Evolutionary conservation across 2,113 vertebrate species (phyloP), one percentile per base, ranked within the genome.

Genomic region (Salvelinus alpinus): DNA sequence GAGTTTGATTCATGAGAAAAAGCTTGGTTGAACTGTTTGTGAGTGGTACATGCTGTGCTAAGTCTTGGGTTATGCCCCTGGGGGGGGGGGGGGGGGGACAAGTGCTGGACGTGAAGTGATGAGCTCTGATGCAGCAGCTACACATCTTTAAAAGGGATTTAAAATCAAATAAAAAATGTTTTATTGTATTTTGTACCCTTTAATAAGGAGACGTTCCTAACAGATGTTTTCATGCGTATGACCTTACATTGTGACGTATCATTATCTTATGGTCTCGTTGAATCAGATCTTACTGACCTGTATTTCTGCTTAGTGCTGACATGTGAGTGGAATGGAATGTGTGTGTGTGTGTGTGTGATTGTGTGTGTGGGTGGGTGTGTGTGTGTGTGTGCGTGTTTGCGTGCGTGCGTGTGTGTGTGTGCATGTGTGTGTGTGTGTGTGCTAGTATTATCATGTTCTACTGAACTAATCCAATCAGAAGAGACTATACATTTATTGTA

Each of bases 111-210:
- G 14, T 88, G 88, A 90, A 90, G 80, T 78, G 85, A 89, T 85
- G 86, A 84, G 87, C 86, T 85, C 80, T 77, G 78, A 84, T 79
- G 80, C 81, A 48, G 73, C 48, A 54, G 48, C 47, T 77, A 78
- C 81, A 27, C 86, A 85, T 87, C 82, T 87, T 86, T 25, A 25
- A 77, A 68, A 88, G 84, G 77, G 79, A 89, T 62, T 89, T 85
- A 80, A 84, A 80, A 34, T 6, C 0, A 34, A 34, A 6, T 5
- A 31, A 31, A 31, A 34, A 34, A 7, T 34, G 11, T 38, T 9
- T 38, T 9, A 38, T 9, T 38, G 34, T 38, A 38, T 51, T 4
- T 51, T 77, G 82, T 70, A 79, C 84, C 76, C 80, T 54, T 84
- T 75, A 62, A 11, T 25, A 25, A 31, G 24, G 65, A 82, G 62